phyloP scores from a whole-genome alignment of 2,113 vertebrate species.

The Spilogale gracilis region DNA sequence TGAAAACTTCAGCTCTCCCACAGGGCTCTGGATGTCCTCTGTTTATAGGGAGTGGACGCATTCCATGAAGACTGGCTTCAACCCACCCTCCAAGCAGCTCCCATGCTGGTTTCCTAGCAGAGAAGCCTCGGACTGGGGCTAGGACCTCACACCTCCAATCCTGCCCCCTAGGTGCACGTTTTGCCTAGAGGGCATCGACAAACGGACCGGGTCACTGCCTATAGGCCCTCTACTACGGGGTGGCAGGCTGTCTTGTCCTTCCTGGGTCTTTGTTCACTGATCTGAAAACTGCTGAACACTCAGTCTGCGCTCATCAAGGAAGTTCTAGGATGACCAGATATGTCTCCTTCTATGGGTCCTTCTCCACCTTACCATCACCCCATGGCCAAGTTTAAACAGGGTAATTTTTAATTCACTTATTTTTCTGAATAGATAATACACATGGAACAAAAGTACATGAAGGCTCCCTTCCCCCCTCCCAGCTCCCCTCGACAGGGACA shows the following conservation, averaged over 20 bases:
- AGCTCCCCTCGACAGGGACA: background rate
- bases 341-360: background rate
- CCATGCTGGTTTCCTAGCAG: background rate
- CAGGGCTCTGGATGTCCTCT: background rate
- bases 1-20: background rate
- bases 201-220: background rate
- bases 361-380: background rate
- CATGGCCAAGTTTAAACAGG: background rate
- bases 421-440: background rate
- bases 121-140: background rate
- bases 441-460: background rate
- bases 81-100: background rate
- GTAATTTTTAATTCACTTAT: background rate
- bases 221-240: too few species aligned
- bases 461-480: background rate
- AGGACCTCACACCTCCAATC: background rate
- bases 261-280: background rate
- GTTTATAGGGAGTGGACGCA: background rate
- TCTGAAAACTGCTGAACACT: background rate
- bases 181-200: background rate
- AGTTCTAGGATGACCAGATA: background rate
- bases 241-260: background rate
- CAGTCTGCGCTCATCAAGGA: too few species aligned
- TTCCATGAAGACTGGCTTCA: background rate
- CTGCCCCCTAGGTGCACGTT: background rate